Base-by-base conservation (phyloP, 2,888 invertebrate species). In the Drosophila imparisetae region DNA sequence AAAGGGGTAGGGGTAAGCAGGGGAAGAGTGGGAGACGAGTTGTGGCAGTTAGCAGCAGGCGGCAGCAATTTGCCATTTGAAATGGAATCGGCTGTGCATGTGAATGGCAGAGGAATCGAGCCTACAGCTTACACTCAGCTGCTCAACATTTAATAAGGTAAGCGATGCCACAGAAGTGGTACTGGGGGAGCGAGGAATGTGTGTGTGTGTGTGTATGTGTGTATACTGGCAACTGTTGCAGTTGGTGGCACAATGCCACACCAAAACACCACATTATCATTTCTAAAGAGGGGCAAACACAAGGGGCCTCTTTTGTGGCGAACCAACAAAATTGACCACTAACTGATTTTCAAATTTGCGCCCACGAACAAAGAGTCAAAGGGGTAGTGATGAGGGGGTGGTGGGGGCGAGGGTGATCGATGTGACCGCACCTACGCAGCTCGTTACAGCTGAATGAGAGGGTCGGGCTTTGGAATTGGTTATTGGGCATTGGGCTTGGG, bases 261-360 rank as follows among this genome's bases (percentile, higher is more conserved):
- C 88, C 86, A 71, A 76, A 72, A 73, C 79, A 87, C 72, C 86
- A 71, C 81, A 83, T 85, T 87, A 84, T 82, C 55, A 55, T 75
- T 85, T 75, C 52, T 7, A 52, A 40, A 42, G 30, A 18, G 36
- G 30, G 54, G n/a, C 6, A 15, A 8, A 29, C 11, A 21, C 21
- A 54, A 36, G 45, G 30, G 53, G 66, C 59, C 74, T 72, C 83
- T 82, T 80, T 84, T 85, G 87, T 71, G 87, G 87, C 78, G 7
- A 52, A 72, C 85, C 85, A 78, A 54, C 75, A 73, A 80, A 85
- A 85, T 85, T 87, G 85, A 75, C 85, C 85, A 81, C 83, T 87
- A 85, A 85, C 85, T 85, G 85, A 87, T 85, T 85, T 83, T 86
- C 79, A 75, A 80, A 84, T 81, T 86, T 83, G 73, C 82, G 80